Evolutionary conservation across 2,797 vertebrate species (phyloP).

Genomic region (Melanotaenia nigrans): DNA sequence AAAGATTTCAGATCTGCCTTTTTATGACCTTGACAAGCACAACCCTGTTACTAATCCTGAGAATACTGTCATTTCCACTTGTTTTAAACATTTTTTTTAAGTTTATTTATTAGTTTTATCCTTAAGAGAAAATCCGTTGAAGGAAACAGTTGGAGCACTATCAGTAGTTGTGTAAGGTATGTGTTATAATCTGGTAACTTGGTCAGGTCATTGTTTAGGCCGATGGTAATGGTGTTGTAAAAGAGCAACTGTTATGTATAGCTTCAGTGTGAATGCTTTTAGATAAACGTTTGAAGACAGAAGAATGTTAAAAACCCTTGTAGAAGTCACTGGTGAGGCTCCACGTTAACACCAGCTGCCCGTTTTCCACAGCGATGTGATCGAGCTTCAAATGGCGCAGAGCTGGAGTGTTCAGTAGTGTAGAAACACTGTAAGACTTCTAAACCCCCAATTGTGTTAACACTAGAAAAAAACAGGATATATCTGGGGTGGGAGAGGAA

Average conservation of each 20-base stretch:
- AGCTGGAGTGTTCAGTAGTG: slow-evolving; percentile 73
- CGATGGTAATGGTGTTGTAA: slow-evolving; percentile 77
- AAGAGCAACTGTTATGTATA: slow-evolving; percentile 80
- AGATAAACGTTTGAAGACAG: slow-evolving; percentile 84
- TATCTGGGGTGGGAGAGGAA: slow-evolving; percentile 57
- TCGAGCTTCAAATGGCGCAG: slow-evolving; percentile 49
- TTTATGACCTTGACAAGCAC: slow-evolving; percentile 90
- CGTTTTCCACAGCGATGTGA: slow-evolving; percentile 54
- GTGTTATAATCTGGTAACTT: slow-evolving; percentile 75
- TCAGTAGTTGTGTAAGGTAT: slow-evolving; percentile 76
- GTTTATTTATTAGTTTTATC: slow-evolving; percentile 85
- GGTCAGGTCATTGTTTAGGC: slow-evolving; percentile 82
- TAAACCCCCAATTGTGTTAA: slow-evolving; percentile 72
- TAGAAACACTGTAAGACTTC: slow-evolving; percentile 82
- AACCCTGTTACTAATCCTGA: slow-evolving; percentile 86
- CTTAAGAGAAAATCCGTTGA: slow-evolving; percentile 78
- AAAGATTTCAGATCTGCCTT: slow-evolving; percentile 87
- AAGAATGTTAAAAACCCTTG: slow-evolving; percentile 83
- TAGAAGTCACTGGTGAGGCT: slow-evolving; percentile 81
- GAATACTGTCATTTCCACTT: slow-evolving; percentile 80
- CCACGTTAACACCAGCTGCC: slow-evolving; percentile 61
- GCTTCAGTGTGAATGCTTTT: slow-evolving; percentile 82
- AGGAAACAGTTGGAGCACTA: slow-evolving; percentile 81
- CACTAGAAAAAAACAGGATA: slow-evolving; percentile 59
- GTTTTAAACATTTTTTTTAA: slow-evolving; percentile 76